Evolutionary conservation across 1,140 invertebrate species (phyloP).

Genomic region (Spodoptera litura): DNA sequence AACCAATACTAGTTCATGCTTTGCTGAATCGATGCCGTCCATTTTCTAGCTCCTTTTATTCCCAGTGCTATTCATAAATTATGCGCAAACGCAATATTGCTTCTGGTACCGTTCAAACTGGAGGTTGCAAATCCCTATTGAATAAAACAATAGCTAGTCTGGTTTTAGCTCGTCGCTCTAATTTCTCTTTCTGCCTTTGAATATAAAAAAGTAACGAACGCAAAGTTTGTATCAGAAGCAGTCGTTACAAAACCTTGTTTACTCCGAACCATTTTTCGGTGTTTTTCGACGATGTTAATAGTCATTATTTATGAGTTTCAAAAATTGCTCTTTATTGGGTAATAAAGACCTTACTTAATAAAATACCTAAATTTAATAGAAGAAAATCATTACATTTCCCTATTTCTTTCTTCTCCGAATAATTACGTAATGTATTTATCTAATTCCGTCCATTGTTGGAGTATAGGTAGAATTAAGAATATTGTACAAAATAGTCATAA

Average conservation of each 20-base stretch:
- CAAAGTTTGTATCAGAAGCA: neutral
- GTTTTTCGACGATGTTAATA: no score
- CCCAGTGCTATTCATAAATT: constrained; percentile 45
- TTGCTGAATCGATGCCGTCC: constrained; percentile 37
- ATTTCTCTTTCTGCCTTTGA: constrained; percentile 44
- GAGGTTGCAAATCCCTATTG: constrained; percentile 39
- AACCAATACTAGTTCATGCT: neutral
- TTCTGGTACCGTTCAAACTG: constrained; percentile 31
- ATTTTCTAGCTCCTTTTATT: constrained; percentile 39
- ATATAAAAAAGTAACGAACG: constrained; percentile 4
- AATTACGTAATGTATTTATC: neutral
- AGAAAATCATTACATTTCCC: neutral
- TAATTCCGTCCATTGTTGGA: constrained; percentile 50
- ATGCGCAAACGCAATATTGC: constrained; percentile 41
- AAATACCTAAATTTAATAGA: no score
- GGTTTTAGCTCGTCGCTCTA: constrained; percentile 40
- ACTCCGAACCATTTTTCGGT: neutral
- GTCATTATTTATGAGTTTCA: no score
- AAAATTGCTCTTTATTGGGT: no score
- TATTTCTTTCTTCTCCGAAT: neutral
- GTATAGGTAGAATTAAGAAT: constrained; percentile 40
- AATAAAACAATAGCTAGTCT: constrained; percentile 46
- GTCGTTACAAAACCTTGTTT: neutral
- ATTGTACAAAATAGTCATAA: constrained; percentile 54
- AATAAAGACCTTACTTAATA: no score